Evolutionary conservation across 1,140 invertebrate species (phyloP).

Genomic region (Littorina saxatilis): DNA sequence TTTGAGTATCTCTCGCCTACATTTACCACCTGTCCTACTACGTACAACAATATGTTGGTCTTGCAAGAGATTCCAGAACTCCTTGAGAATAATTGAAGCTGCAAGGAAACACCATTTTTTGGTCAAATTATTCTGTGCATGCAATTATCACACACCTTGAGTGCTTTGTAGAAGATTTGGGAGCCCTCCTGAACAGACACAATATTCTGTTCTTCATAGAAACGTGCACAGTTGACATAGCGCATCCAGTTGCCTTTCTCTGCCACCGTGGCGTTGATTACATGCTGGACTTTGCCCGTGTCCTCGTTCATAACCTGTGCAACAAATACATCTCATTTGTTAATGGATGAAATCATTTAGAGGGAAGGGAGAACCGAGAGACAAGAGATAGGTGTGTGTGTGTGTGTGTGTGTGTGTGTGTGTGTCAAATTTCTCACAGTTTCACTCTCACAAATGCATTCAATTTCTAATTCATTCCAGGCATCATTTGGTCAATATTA

Average conservation of each 20-base stretch:
- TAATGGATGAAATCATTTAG: background rate
- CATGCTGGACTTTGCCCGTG: conserved; percentile 54
- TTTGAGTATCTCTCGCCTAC: too few species aligned
- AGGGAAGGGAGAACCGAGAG: background rate
- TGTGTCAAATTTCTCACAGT: background rate
- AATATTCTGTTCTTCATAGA: conserved; percentile 73
- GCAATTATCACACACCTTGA: conserved; percentile 62
- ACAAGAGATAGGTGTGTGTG: background rate
- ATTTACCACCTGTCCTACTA: too few species aligned
- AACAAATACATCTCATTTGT: too few species aligned
- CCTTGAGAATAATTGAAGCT: too few species aligned
- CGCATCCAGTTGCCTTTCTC: conserved; percentile 72
- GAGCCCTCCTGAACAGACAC: conserved; percentile 65
- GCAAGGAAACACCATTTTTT: too few species aligned
- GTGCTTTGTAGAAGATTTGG: conserved; percentile 72
- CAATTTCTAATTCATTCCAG: too few species aligned
- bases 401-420: background rate
- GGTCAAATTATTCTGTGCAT: too few species aligned
- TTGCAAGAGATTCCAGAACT: too few species aligned
- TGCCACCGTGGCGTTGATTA: conserved; percentile 76
- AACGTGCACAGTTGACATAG: conserved; percentile 73
- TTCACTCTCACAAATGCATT: too few species aligned
- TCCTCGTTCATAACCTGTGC: conserved; percentile 58
- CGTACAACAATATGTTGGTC: too few species aligned
- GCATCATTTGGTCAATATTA: too few species aligned